A percentile compares a stretch with the other conserved stretches of the same genome.
Evolutionary conservation across 2,888 invertebrate species (phyloP).

Genomic region (Eledone cirrhosa): DNA sequence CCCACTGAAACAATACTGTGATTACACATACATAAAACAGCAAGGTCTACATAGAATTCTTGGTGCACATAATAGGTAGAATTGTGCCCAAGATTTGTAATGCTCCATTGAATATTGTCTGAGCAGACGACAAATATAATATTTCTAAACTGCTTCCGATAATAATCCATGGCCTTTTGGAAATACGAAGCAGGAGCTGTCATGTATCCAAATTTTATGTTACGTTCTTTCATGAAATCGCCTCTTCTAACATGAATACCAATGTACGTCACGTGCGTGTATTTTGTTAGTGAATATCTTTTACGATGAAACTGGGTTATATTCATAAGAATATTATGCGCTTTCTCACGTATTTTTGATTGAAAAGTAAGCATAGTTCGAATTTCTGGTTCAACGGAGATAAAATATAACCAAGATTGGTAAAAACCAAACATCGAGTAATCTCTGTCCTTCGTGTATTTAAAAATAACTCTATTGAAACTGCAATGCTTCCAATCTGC

Average conservation of each 20-base stretch:
- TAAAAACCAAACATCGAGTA: not conserved
- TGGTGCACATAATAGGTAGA: slow-evolving; percentile 9
- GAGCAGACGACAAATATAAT: slow-evolving; percentile 19
- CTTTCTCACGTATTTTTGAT: not conserved
- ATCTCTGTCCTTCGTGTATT: not conserved
- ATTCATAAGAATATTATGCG: not conserved
- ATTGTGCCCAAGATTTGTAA: not conserved
- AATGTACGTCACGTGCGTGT: not conserved
- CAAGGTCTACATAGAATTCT: slow-evolving; percentile 4
- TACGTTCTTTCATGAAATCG: not conserved
- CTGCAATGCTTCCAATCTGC: not conserved
- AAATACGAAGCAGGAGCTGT: not conserved
- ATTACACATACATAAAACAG: not conserved
- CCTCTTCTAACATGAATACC: not conserved
- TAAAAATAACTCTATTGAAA: not conserved
- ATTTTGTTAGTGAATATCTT: not conserved
- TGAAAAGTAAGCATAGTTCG: not conserved
- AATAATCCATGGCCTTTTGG: not conserved
- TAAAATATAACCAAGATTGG: slow-evolving; percentile 8
- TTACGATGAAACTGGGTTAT: not conserved
- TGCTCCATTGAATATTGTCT: not conserved
- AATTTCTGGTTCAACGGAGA: not conserved
- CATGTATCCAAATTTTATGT: not conserved
- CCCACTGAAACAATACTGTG: slow-evolving; percentile 20
- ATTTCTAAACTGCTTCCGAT: not conserved